Evolutionary conservation across 1,140 invertebrate genomes (phyloP).

Genomic region (Drosophila guanche): DNA sequence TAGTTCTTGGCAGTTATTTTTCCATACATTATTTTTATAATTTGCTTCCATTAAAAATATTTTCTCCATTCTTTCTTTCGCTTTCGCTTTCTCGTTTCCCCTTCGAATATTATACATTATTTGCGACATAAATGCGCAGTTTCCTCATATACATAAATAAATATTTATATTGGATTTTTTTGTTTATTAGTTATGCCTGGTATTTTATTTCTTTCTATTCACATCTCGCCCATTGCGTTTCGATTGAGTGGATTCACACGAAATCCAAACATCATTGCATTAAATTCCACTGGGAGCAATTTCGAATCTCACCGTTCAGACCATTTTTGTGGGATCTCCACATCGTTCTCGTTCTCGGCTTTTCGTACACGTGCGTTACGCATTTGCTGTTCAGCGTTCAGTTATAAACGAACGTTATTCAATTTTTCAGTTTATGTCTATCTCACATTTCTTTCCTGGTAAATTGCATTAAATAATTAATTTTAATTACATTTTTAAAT

Average conservation of each 20-base stretch:
- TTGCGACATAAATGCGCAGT: slow-evolving; percentile 59
- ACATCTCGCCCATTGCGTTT: slow-evolving; percentile 1
- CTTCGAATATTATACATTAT: slow-evolving; percentile 44
- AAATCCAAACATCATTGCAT: not conserved
- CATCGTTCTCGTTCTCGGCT: not conserved
- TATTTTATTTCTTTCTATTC: slow-evolving; percentile 75
- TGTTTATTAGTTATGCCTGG: slow-evolving; percentile 36
- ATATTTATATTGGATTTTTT: slow-evolving; percentile 32
- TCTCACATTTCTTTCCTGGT: slow-evolving; percentile 50
- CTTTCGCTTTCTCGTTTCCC: slow-evolving; percentile 9
- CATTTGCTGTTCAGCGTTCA: not conserved
- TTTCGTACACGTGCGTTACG: not conserved
- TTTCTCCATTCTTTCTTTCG: slow-evolving; percentile 21
- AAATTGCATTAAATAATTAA: slow-evolving; percentile 65
- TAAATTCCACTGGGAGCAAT: too few relatives aligned
- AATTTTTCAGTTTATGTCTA: slow-evolving; percentile 29
- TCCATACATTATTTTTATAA: slow-evolving; percentile 62
- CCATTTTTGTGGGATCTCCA: not conserved
- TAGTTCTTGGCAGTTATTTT: slow-evolving; percentile 80
- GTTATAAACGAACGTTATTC: slow-evolving; percentile 12
- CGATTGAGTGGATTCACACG: not conserved
- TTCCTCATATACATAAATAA: slow-evolving; percentile 38
- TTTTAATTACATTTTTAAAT: slow-evolving; percentile 63
- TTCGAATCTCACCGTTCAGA: too few relatives aligned
- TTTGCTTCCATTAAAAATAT: slow-evolving; percentile 54